Evolutionary conservation across 1,140 invertebrate genomes (phyloP).

Genomic region (Sycophila sp.): DNA sequence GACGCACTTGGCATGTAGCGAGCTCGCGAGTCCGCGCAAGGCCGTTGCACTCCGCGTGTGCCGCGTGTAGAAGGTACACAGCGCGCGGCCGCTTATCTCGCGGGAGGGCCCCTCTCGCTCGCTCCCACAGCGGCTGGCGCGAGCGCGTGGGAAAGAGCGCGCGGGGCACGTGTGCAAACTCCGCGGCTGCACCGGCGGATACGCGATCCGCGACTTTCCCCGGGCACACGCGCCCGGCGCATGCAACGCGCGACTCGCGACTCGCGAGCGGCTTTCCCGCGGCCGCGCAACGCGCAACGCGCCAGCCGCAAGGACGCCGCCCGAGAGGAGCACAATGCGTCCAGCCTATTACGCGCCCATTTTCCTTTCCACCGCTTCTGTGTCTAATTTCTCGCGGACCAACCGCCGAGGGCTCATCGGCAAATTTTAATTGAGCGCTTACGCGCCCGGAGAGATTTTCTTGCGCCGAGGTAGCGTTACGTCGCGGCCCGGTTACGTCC

Average conservation of each 20-base stretch:
- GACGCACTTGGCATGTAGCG: too few species aligned
- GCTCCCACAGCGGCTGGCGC: too few species aligned
- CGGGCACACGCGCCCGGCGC: neutral
- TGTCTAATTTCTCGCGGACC: too few species aligned
- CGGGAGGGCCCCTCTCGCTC: too few species aligned
- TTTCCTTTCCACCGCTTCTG: too few species aligned
- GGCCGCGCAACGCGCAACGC: neutral
- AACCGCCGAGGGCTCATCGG: neutral
- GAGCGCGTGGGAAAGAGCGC: constrained; percentile 11
- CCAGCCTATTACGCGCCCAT: too few species aligned
- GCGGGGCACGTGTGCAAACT: neutral
- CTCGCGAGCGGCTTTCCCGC: constrained; percentile 17
- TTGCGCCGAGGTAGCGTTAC: neutral
- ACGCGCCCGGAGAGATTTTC: neutral
- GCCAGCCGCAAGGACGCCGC: constrained; percentile 20
- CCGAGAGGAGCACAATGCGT: too few species aligned
- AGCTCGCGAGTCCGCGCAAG: too few species aligned
- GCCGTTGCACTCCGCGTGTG: constrained; percentile 3
- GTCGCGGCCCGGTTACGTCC: neutral
- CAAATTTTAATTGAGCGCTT: constrained; percentile 6
- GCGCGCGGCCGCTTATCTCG: too few species aligned
- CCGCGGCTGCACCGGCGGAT: constrained; percentile 14
- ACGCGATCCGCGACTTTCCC: constrained; percentile 21
- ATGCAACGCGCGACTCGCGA: neutral
- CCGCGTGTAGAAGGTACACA: neutral